Evolutionary conservation across 2,797 vertebrate genomes (phyloP), one percentile per base, ranked within the genome.

Genomic region (Diplodus puntazzo): DNA sequence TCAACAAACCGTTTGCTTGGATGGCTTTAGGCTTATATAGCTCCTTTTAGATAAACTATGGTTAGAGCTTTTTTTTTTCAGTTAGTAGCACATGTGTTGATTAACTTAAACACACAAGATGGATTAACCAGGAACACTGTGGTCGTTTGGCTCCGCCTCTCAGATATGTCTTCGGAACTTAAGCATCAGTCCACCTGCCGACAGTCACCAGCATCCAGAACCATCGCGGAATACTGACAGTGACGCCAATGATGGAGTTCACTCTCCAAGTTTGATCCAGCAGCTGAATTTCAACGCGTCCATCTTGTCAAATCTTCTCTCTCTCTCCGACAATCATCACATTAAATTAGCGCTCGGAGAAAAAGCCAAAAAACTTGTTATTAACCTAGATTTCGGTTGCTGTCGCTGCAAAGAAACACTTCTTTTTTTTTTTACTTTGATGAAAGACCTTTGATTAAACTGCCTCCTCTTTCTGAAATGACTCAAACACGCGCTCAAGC

Each of bases 361-460:
- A 82, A 34, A 89, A 88, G 73, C 87, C 69, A 52, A 79, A 81
- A 84, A 73, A 79, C 43, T 64, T 67, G 61, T 30, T 60, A 65
- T 67, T 48, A 77, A 71, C 63, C 27, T 50, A 79, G 30, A 66
- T 74, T 73, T 80, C 49, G 70, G 75, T 89, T 82, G 70, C 55
- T 81, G 73, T 81, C 63, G 77, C 82, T 79, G 75, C 75, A 87
- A 88, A 84, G 59, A 88, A 90, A 86, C 30, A 49, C 48, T 74
- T 85, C 53, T 83, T 87, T 39, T 80, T 84, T 70, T 83, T 87
- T 80, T 84, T 70, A 95, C 94, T 94, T 95, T 93, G 93, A 94
- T 94, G 92, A 95, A 95, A 89, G 76, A 96, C 94, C 92, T 94
- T 94, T 89, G 75, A 87, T 88, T 86, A 90, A 93, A 83, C 90